Evolutionary conservation across 30 jellyfish, hydroid and myxozoan species (phyloP).

Genomic region (Cassiopea xamachana): DNA sequence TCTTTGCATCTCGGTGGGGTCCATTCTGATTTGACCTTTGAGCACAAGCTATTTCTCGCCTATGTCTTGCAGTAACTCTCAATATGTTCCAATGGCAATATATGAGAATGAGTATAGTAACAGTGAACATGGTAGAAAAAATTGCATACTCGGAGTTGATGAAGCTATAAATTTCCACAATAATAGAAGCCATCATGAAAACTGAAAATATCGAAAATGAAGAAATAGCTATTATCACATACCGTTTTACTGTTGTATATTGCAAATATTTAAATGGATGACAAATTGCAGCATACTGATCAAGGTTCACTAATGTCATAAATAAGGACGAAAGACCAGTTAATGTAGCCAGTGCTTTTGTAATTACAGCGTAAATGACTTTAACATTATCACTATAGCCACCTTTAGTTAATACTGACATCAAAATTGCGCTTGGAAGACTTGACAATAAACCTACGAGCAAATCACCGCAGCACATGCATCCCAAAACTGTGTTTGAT

Average conservation of each 20-base stretch:
- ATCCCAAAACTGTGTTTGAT: neutral
- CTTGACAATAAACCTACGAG: neutral
- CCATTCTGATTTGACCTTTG: neutral
- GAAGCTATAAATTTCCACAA: neutral
- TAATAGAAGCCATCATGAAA: neutral
- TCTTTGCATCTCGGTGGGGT: neutral
- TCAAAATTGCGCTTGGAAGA: too few relatives aligned
- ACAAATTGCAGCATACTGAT: conserved; percentile 9
- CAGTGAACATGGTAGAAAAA: neutral
- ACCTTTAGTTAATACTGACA: too few relatives aligned
- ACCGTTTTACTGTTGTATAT: neutral
- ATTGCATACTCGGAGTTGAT: neutral
- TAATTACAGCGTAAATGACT: too few relatives aligned
- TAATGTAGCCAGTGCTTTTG: neutral
- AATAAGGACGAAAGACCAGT: conserved; percentile 12
- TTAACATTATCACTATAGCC: too few relatives aligned
- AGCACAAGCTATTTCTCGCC: neutral
- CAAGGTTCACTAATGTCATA: neutral
- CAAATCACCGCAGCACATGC: neutral
- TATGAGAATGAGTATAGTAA: too few relatives aligned
- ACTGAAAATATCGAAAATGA: neutral
- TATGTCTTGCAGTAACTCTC: neutral
- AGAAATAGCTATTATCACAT: neutral
- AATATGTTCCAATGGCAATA: neutral
- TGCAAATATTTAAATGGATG: conserved; percentile 5